Conservation (phyloP, 2,113 vertebrate species). For the Sphaerodactylus townsendi region DNA sequence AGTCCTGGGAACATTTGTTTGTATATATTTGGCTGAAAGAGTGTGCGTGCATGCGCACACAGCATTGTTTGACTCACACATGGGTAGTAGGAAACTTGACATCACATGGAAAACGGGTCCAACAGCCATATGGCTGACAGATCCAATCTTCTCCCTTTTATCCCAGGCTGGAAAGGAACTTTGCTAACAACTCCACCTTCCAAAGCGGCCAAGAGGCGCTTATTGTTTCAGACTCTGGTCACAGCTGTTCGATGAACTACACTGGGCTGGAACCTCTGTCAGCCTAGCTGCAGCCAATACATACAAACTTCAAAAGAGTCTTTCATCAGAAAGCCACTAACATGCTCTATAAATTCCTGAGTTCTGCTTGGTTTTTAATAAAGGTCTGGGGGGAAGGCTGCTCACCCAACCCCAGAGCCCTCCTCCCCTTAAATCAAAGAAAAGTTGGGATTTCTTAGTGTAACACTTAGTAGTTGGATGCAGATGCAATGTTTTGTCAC, state of each 20-base stretch:
- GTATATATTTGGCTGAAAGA: neutral
- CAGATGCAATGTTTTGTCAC: no score
- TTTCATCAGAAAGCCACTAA: neutral
- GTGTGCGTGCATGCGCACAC: neutral
- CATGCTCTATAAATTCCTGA: neutral
- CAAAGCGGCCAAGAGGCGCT: neutral
- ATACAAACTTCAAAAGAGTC: neutral
- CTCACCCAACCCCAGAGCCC: fast-evolving
- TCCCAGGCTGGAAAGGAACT: neutral
- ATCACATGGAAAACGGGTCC: conserved; percentile 2
- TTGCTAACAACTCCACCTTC: neutral
- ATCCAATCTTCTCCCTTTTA: neutral
- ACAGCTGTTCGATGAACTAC: neutral
- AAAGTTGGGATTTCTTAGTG: neutral
- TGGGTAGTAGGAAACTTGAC: conserved; percentile 18
- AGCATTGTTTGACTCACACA: neutral
- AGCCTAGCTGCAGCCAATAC: neutral
- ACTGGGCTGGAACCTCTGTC: neutral
- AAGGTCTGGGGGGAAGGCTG: neutral
- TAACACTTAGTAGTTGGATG: no score
- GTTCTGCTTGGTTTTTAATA: neutral
- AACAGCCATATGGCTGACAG: neutral
- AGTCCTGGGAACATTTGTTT: neutral
- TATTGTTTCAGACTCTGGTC: neutral
- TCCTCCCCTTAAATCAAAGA: neutral